Conservation (phyloP, 2,888 invertebrate genomes). For the Ormyrus nitidulus region DNA sequence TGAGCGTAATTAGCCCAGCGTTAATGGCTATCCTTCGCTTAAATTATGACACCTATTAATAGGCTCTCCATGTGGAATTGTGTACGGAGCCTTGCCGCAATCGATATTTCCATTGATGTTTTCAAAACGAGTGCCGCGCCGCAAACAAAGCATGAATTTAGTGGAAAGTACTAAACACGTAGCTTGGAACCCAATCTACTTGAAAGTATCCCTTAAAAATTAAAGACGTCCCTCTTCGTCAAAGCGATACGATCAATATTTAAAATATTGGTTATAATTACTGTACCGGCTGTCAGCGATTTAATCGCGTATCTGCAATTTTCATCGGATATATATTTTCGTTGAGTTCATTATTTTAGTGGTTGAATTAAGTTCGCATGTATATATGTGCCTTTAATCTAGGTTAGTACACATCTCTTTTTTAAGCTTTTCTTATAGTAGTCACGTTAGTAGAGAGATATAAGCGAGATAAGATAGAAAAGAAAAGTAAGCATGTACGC, state of each 20-base stretch:
- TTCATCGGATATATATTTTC: slow-evolving; percentile 10
- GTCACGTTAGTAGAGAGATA: slow-evolving; percentile 13
- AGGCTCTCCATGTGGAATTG: slow-evolving; percentile 5
- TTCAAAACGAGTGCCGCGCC: no score
- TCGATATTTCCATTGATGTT: no score
- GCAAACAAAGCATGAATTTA: no score
- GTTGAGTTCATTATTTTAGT: slow-evolving; percentile 19
- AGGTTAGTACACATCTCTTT: slow-evolving; percentile 35
- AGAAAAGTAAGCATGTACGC: slow-evolving; percentile 36
- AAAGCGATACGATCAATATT: no score
- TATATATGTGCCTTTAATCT: slow-evolving; percentile 25
- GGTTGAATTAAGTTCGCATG: slow-evolving; percentile 13
- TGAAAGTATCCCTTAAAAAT: slow-evolving; percentile 35
- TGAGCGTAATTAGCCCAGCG: not conserved
- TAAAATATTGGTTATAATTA: no score
- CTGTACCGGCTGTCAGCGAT: no score
- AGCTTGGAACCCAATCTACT: slow-evolving; percentile 11
- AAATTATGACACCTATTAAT: slow-evolving; percentile 2
- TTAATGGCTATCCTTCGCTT: not conserved
- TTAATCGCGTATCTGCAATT: not conserved
- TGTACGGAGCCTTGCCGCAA: no score
- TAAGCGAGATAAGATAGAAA: slow-evolving; percentile 41
- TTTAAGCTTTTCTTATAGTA: slow-evolving; percentile 25
- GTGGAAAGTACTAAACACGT: no score
- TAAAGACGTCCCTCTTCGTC: not conserved